phyloP scores from a whole-genome alignment of 2,113 vertebrate species.

The Lucifuga dentata region DNA sequence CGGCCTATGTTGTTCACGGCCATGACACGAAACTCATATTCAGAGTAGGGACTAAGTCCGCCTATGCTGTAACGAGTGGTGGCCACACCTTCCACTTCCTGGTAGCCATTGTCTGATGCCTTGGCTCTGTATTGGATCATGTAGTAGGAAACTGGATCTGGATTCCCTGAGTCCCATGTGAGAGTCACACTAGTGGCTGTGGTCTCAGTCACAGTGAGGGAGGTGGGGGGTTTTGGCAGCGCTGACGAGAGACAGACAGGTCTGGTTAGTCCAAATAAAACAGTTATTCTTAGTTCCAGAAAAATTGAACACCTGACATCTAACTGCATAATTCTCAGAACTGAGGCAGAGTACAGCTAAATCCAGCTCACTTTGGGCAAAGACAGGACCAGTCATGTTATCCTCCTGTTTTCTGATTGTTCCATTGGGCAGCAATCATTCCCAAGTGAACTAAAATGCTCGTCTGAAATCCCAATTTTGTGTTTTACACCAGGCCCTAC shows the following conservation, averaged over 20 bases:
- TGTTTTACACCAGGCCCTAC: conserved; percentile 28
- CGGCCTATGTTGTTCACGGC: conserved; percentile 96
- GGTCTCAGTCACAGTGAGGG: conserved; percentile 92
- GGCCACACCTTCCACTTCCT: conserved; percentile 94
- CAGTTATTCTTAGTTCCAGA: conserved; percentile 15
- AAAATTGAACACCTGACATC: conserved; percentile 31
- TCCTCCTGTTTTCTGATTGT: conserved; percentile 31
- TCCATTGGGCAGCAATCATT: conserved; percentile 44
- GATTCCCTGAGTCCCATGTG: conserved; percentile 96
- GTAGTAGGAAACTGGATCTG: conserved; percentile 93
- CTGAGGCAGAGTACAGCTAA: conserved; percentile 5
- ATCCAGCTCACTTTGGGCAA: conserved; percentile 14
- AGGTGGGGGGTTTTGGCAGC: conserved; percentile 92
- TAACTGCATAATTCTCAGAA: conserved; percentile 7
- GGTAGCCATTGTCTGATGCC: conserved; percentile 87
- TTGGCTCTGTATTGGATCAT: conserved; percentile 94
- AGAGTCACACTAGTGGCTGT: conserved; percentile 96
- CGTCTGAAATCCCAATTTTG: conserved; percentile 44
- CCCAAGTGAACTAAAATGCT: conserved; percentile 36
- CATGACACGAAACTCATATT: conserved; percentile 93
- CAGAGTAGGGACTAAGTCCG: conserved; percentile 94
- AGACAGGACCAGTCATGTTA: conserved; percentile 12
- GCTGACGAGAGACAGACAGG: conserved; percentile 77
- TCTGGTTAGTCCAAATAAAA: conserved; percentile 1
- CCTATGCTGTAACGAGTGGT: conserved; percentile 97